Evolutionary conservation across 2,888 invertebrate genomes (phyloP).

Genomic region (Notodonta dromedarius): DNA sequence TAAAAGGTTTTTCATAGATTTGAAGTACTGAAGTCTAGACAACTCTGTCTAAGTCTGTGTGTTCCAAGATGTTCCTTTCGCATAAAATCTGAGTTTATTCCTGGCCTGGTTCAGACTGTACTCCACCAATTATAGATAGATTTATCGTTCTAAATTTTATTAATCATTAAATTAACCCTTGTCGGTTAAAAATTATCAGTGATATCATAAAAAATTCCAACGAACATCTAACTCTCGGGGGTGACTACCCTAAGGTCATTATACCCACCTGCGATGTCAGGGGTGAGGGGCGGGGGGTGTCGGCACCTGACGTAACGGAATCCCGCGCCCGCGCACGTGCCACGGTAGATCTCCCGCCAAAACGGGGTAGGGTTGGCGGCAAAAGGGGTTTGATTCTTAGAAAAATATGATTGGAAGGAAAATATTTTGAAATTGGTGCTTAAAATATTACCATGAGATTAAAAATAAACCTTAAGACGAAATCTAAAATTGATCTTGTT

Average conservation of each 20-base stretch:
- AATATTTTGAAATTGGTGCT: too few species aligned
- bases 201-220: conserved; percentile 7
- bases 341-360: conserved; percentile 8
- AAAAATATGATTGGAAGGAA: too few species aligned
- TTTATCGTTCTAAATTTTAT: neutral
- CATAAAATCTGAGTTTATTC: too few species aligned
- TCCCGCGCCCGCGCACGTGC: conserved; percentile 58
- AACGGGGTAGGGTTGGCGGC: conserved; percentile 21
- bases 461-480: too few species aligned
- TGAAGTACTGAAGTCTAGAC: too few species aligned
- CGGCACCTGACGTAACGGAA: conserved; percentile 74
- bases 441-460: too few species aligned
- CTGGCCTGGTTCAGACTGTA: too few species aligned
- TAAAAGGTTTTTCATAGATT: too few species aligned
- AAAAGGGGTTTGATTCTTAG: neutral
- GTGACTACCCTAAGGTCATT: conserved; percentile 64
- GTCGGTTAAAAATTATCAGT: conserved; percentile 25
- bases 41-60: too few species aligned
- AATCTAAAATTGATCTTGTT: too few species aligned
- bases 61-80: too few species aligned
- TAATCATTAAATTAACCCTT: conserved; percentile 13
- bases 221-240: conserved; percentile 42
- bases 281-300: conserved; percentile 22
- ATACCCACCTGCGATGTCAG: conserved; percentile 53
- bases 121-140: neutral